Base-by-base conservation (phyloP, 2,797 vertebrate species). In the Propithecus perrieri region DNA sequence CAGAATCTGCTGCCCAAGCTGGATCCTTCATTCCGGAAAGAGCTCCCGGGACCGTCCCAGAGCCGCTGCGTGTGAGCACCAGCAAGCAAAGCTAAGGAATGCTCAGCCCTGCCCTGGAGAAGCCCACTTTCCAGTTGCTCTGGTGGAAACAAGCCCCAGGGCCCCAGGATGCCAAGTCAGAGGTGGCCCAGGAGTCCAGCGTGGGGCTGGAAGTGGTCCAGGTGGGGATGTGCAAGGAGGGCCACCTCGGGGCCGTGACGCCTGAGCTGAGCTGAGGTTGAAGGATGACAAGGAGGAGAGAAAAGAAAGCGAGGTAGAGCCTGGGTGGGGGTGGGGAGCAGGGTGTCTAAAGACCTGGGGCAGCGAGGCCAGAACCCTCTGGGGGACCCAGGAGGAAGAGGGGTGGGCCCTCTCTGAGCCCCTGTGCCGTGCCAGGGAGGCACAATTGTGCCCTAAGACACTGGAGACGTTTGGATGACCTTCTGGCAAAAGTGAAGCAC, bases 201-300 rank as follows among this genome's bases (percentile, higher is more conserved):
- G 0, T 4, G 12, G 50, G 43, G 59, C 67, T 20, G 5, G 33
- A 26, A 30, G 18, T 18, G 80, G 20, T 12, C 10, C 5, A 11
- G 9, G 50, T 1, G 1, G 28, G 55, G 12, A 3, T 11, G 5
- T 13, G 22, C 4, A 61, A 43, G 50, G 26, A 22, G 41, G 38
- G 20, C 12, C 0, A 10, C 33, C 87, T 35, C 7, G 28, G 41
- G 10, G 18, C 10, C 1, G 0, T 0, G 43, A 53, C 11, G 2
- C 41, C 33, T 13, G 26, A 80, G 35, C 57, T 20, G 9, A 28
- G 30, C 75, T 14, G 38, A 71, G 41, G 22, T 17, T 30, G 5
- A 55, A 17, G 35, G 50, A n/a, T 1, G 8, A 57, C 0, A 1
- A 57, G 35, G 24, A 63, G 55, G 20, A 48, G 24, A 55, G 10